Evolutionary conservation across 2,113 vertebrate genomes (phyloP), one percentile per base, ranked within the genome.

Genomic region (Saguinus imperator): DNA sequence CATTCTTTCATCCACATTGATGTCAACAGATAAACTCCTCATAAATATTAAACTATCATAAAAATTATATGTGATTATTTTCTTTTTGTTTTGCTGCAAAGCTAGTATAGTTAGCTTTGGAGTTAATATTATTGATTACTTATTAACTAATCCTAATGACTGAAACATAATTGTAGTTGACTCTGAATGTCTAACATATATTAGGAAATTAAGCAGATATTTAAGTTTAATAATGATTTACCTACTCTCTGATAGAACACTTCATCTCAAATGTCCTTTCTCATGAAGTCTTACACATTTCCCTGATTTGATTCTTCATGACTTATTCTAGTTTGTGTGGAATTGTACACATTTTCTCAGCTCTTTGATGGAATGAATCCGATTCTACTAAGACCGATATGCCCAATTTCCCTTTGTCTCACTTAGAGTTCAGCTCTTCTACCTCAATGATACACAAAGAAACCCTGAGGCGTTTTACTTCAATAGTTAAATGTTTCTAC

Each of bases 401-500:
- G 45, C 27, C 50, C 17, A 87, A 1, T 85, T 95, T 94, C 18
- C 37, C 52, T 93, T 86, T 90, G 32, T 94, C 11, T 94, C 66
- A 27, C 21, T 79, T 97, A 45, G 35, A 73, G 7, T 84, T 94
- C 37, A 27, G 52, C 66, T 92, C 35, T 66, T 75, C 32, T 81
- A 25, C 50, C 8, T 91, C 18, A 50, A 57, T 73, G 43, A 89
- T 35, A 66, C 17, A 80, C n/a, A 92, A 94, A 96, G 43, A 75
- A 58, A 72, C 76, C 68, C 76, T 70, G 48, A 45, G 14, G 45
- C 0, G 1, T 17, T 84, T 92, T 94, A 43, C 61, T 45, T 83
- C 61, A 80, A 35, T 70, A 93, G 61, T 48, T 82, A 88, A 95
- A 93, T 82, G 48, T 61, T 94, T 89, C 82, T 70, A 83, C 27